phyloP scores from a whole-genome alignment of 2,797 vertebrate species.

The Chelmon rostratus region DNA sequence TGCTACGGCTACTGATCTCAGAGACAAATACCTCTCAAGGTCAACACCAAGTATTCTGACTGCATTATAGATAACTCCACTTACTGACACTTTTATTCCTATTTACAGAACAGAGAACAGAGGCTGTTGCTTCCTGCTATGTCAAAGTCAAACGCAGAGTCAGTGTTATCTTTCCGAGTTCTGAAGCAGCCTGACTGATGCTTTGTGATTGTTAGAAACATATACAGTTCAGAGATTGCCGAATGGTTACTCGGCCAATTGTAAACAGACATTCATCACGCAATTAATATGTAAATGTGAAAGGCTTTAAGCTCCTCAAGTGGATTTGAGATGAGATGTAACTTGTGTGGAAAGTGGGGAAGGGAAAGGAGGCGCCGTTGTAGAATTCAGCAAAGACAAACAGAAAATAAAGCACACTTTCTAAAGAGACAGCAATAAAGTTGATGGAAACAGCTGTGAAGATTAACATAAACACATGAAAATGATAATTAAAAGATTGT shows the following conservation, averaged over 20 bases:
- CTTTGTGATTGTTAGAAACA: background rate
- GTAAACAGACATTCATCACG: slow-evolving; percentile 25
- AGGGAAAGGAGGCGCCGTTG: slow-evolving; percentile 2
- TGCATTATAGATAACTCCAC: too few relatives aligned
- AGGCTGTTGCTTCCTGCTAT: background rate
- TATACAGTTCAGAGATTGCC: background rate
- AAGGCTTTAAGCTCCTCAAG: slow-evolving; percentile 15
- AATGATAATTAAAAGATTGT: slow-evolving; percentile 2
- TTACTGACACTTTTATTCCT: slow-evolving; percentile 1
- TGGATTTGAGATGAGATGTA: slow-evolving; percentile 29
- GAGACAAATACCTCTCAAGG: background rate
- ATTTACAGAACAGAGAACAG: slow-evolving; percentile 7
- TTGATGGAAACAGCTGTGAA: background rate
- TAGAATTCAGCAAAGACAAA: background rate
- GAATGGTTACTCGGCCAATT: background rate
- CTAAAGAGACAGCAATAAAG: background rate
- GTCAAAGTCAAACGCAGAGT: background rate
- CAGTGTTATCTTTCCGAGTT: background rate
- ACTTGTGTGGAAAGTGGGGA: slow-evolving; percentile 9
- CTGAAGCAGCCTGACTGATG: background rate
- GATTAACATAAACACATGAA: slow-evolving; percentile 4
- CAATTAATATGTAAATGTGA: slow-evolving; percentile 37
- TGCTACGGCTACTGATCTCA: background rate
- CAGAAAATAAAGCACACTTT: background rate
- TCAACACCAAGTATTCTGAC: background rate